Evolutionary conservation across 2,888 invertebrate genomes (phyloP).

Genomic region (Lasioglossum morio): DNA sequence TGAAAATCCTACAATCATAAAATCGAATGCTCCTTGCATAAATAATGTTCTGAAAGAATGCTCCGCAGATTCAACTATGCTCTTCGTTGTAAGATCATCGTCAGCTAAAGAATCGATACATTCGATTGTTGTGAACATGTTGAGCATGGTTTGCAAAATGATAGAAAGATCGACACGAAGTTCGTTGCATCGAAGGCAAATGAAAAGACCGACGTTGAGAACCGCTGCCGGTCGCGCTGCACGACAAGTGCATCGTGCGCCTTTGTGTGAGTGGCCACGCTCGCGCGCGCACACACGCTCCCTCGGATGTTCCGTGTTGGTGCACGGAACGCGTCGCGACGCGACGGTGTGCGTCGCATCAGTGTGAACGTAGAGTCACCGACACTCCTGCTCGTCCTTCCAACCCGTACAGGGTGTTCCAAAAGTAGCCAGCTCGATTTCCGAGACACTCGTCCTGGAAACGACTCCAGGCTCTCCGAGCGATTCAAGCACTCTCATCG

Average conservation of each 20-base stretch:
- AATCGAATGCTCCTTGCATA: not conserved
- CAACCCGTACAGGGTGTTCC: constrained; percentile 50
- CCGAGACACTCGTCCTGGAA: not conserved
- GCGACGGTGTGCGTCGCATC: constrained; percentile 52
- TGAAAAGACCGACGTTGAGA: constrained; percentile 69
- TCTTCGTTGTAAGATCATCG: not conserved
- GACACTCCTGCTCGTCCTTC: constrained; percentile 71
- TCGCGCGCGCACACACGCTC: constrained; percentile 48
- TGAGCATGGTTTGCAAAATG: not conserved
- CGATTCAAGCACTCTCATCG: not conserved
- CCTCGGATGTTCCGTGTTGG: constrained; percentile 49
- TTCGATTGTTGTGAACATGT: too few relatives aligned
- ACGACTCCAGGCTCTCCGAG: not conserved
- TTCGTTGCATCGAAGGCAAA: not conserved
- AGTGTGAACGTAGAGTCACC: constrained; percentile 74
- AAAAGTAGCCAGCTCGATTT: constrained; percentile 26
- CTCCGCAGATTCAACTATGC: too few relatives aligned
- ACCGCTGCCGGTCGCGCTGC: constrained; percentile 77
- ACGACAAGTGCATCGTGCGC: constrained; percentile 78
- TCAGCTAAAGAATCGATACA: not conserved
- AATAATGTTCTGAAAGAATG: not conserved
- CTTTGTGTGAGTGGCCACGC: constrained; percentile 67
- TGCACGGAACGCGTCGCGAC: constrained; percentile 42
- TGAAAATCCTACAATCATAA: too few relatives aligned
- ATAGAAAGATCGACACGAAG: not conserved